Evolutionary conservation across 2,888 invertebrate genomes (phyloP).

Genomic region (Caenorhabditis plicata): DNA sequence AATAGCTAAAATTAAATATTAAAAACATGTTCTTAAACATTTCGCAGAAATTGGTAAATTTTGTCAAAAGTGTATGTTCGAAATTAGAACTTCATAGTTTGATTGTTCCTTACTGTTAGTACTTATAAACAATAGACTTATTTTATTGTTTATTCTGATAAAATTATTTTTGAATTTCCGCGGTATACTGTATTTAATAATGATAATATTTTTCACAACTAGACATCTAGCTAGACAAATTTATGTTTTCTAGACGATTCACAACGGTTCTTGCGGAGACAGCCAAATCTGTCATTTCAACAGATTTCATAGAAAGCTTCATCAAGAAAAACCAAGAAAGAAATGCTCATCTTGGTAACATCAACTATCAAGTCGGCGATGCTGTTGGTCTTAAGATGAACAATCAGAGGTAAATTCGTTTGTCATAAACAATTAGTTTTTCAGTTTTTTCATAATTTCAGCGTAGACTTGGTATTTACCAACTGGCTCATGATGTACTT

Average conservation of each 20-base stretch:
- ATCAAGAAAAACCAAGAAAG: slow-evolving; percentile 68
- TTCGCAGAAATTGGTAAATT: too few species aligned
- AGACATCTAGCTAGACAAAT: not conserved
- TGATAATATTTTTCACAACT: too few species aligned
- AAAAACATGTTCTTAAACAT: too few species aligned
- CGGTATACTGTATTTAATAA: too few species aligned
- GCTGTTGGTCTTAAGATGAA: slow-evolving; percentile 69
- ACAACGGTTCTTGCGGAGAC: slow-evolving; percentile 68
- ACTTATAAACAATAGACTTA: too few species aligned
- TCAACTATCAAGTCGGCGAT: slow-evolving; percentile 69
- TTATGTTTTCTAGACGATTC: slow-evolving; percentile 67
- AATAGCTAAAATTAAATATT: too few species aligned
- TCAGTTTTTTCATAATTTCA: too few species aligned
- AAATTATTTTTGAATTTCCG: not conserved
- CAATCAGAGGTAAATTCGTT: slow-evolving; percentile 54
- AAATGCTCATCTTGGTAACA: slow-evolving; percentile 68
- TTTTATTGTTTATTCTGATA: not conserved
- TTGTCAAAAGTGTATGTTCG: too few species aligned
- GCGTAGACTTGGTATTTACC: slow-evolving; percentile 71
- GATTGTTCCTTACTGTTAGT: too few species aligned
- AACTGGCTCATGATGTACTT: slow-evolving; percentile 73
- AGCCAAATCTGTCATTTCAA: slow-evolving; percentile 68
- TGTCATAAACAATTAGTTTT: not conserved
- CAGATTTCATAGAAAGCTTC: slow-evolving; percentile 71
- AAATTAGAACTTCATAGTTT: too few species aligned